These are phyloP conservation scores for Palaemon carinicauda DNA, from an alignment of 1,140 invertebrate genomes.

Conservation along the genomic window DNA sequence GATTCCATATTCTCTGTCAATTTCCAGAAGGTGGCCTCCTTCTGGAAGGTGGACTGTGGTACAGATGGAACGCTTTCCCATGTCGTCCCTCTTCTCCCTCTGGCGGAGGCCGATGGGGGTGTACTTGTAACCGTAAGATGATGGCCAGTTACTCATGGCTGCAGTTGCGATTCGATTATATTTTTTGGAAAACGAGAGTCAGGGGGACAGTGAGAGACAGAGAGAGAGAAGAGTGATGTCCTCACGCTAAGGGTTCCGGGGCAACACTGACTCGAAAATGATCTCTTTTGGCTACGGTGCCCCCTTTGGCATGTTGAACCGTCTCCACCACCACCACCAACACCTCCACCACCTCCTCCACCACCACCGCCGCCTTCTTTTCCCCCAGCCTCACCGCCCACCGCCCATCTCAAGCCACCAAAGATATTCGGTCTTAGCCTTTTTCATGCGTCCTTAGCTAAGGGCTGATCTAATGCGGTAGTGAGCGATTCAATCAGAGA, in stretches of 20 bases:
- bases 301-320: conserved; percentile 36
- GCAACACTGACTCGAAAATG: conserved; percentile 43
- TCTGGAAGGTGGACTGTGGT: conserved; percentile 59
- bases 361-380: too few relatives aligned
- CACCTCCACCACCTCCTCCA: too few relatives aligned
- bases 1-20: conserved; percentile 57
- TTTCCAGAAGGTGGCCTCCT: conserved; percentile 59
- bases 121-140: conserved; percentile 60
- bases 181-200: neutral
- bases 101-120: conserved; percentile 60
- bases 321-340: too few relatives aligned
- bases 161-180: neutral
- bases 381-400: neutral
- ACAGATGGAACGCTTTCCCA: conserved; percentile 52
- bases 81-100: conserved; percentile 58
- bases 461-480: neutral
- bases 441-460: neutral
- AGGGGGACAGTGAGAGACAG: conserved; percentile 18
- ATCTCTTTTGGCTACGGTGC: neutral
- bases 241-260: conserved; percentile 46
- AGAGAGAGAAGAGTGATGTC: conserved; percentile 22
- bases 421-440: neutral
- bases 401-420: neutral
- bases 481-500: conserved; percentile 5
- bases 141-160: conserved; percentile 58